These are phyloP conservation scores for Patiria miniata DNA, from an alignment of 35 echinoderm and acorn worm species.

Conservation along the genomic window DNA sequence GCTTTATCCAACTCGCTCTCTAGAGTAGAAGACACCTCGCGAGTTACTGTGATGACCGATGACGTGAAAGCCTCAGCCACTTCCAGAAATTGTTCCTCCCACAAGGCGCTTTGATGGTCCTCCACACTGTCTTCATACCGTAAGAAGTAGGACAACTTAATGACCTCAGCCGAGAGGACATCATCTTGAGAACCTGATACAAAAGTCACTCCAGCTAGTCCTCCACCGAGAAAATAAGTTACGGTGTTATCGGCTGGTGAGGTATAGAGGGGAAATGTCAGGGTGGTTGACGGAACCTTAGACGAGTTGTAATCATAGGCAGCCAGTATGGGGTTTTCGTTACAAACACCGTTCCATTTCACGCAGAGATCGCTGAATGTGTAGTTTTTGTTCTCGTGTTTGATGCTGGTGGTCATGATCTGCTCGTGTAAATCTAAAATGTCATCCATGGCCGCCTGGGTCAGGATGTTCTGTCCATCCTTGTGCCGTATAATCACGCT, in stretches of 20 bases:
- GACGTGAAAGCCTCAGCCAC: conserved; percentile 39
- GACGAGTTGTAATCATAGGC: conserved; percentile 24
- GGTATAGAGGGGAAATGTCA: conserved; percentile 27
- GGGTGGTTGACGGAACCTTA: background rate
- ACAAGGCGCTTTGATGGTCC: background rate
- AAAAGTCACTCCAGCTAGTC: conserved; percentile 26
- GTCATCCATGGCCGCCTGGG: conserved; percentile 34
- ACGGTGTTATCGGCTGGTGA: background rate
- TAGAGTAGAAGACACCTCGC: conserved; percentile 62
- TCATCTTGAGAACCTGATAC: background rate
- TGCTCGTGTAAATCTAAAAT: conserved; percentile 48
- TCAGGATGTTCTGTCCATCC: conserved; percentile 63
- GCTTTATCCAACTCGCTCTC: conserved; percentile 53
- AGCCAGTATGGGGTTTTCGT: conserved; percentile 47
- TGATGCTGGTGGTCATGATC: conserved; percentile 5
- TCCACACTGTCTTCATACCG: background rate
- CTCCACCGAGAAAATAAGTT: conserved; percentile 3
- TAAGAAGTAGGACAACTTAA: conserved; percentile 30
- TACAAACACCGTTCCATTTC: conserved; percentile 55
- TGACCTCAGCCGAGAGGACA: background rate
- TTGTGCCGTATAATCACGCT: conserved; percentile 55
- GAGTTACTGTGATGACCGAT: conserved; percentile 1
- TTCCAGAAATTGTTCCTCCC: conserved; percentile 61
- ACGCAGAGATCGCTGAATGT: conserved; percentile 65
- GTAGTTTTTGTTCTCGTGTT: background rate